Evolutionary conservation across 30 jellyfish, hydroid and myxozoan genomes (phyloP).

Genomic region (Cassiopea xamachana): DNA sequence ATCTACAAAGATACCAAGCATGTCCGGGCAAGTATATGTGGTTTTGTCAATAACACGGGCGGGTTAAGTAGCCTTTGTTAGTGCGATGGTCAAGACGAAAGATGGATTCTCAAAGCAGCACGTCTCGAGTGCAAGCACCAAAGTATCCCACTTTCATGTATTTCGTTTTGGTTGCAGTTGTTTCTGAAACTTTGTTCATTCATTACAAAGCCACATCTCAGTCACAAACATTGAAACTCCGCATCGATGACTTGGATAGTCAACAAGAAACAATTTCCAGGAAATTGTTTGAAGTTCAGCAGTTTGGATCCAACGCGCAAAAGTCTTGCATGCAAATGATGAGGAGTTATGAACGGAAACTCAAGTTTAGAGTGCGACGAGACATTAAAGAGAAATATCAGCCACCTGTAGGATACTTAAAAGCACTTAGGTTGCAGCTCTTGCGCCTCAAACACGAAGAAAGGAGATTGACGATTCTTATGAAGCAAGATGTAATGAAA

Average conservation of each 20-base stretch:
- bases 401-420: background rate
- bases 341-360: background rate
- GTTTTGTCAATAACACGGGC: too few species aligned
- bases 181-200: conserved; percentile 1
- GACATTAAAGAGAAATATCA: background rate
- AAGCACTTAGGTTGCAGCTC: background rate
- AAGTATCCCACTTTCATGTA: background rate
- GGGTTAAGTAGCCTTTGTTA: too few species aligned
- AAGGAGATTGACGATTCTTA: background rate
- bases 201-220: background rate
- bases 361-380: background rate
- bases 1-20: too few species aligned
- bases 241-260: background rate
- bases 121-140: background rate
- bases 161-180: background rate
- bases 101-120: background rate
- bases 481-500: background rate
- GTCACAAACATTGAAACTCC: background rate
- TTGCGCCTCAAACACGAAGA: background rate
- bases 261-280: too few species aligned
- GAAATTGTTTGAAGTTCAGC: too few species aligned
- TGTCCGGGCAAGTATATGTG: too few species aligned
- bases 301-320: too few species aligned
- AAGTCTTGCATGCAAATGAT: background rate
- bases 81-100: background rate